A percentile compares a stretch with the other conserved stretches of the same genome.
These are phyloP conservation scores for Lomographa bimaculata DNA, from an alignment of 2,888 invertebrate genomes.

Conservation along the genomic window DNA sequence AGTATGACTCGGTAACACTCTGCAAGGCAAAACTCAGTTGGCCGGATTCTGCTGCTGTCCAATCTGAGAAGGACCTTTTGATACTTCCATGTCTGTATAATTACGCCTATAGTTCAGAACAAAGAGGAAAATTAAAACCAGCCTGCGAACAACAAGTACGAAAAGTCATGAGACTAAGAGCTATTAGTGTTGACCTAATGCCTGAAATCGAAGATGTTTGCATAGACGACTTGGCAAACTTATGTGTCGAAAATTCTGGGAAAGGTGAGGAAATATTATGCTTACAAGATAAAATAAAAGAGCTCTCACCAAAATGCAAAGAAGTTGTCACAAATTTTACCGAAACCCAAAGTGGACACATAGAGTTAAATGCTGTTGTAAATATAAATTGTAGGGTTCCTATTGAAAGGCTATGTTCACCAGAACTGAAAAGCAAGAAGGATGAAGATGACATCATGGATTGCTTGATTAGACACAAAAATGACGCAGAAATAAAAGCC, in stretches of 20 bases:
- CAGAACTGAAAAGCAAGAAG: constrained; percentile 86
- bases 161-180: constrained; percentile 96
- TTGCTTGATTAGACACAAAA: constrained; percentile 96
- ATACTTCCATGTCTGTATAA: constrained; percentile 96
- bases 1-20: constrained; percentile 91
- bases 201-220: constrained; percentile 97
- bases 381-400: constrained; percentile 91
- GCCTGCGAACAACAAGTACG: constrained; percentile 91
- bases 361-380: constrained; percentile 95
- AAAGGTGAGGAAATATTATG: constrained; percentile 97
- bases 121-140: constrained; percentile 80
- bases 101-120: constrained; percentile 83
- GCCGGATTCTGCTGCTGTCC: constrained; percentile 86
- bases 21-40: constrained; percentile 92
- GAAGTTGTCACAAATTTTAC: constrained; percentile 92
- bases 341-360: constrained; percentile 93
- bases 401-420: constrained; percentile 90
- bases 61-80: constrained; percentile 91
- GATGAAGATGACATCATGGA: constrained; percentile 96
- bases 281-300: constrained; percentile 92
- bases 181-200: constrained; percentile 95
- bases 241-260: constrained; percentile 93
- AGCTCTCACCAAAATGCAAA: constrained; percentile 87
- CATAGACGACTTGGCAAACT: constrained; percentile 91
- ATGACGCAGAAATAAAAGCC: constrained; percentile 90